Evolutionary conservation across 2,888 invertebrate species (phyloP).

Genomic region (Scaptomyza tumidula): DNA sequence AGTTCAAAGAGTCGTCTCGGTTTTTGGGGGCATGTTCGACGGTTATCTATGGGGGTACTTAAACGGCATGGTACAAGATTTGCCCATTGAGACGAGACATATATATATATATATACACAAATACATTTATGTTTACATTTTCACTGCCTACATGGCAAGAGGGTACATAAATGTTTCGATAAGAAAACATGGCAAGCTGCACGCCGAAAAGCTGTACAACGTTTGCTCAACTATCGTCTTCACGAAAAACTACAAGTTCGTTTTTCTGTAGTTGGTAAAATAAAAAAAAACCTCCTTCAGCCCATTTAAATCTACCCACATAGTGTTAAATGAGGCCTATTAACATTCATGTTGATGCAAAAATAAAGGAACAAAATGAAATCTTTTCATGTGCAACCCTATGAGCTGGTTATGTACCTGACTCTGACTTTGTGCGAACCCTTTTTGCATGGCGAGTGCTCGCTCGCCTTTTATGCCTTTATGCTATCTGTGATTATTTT

Average conservation of each 20-base stretch:
- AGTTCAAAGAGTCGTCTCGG: constrained; percentile 21
- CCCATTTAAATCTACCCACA: not conserved
- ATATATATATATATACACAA: not conserved
- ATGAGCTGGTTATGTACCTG: constrained; percentile 4
- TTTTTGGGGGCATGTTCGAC: constrained; percentile 50
- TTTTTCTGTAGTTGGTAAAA: not conserved
- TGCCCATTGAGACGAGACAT: constrained; percentile 73
- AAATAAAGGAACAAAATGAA: not conserved
- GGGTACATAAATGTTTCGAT: constrained; percentile 59
- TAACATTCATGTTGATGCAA: constrained; percentile 61
- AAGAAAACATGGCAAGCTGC: constrained; percentile 56
- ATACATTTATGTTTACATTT: constrained; percentile 52
- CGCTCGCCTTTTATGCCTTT: constrained; percentile 68
- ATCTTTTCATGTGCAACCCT: constrained; percentile 57
- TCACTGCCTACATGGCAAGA: constrained; percentile 39
- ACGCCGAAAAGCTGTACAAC: constrained; percentile 19
- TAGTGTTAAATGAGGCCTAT: constrained; percentile 73
- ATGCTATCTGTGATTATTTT: constrained; percentile 79
- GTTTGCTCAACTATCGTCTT: constrained; percentile 9
- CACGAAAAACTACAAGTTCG: not conserved
- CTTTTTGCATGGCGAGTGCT: constrained; percentile 43
- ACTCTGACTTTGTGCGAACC: constrained; percentile 35
- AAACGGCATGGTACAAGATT: constrained; percentile 67
- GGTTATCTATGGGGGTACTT: constrained; percentile 61
- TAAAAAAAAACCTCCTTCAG: not conserved